Percentiles rank a stretch among this genome's conserved stretches.
These are phyloP conservation scores for Tryphoninae sp. DNA, from an alignment of 2,888 invertebrate species.

Conservation along the genomic window DNA sequence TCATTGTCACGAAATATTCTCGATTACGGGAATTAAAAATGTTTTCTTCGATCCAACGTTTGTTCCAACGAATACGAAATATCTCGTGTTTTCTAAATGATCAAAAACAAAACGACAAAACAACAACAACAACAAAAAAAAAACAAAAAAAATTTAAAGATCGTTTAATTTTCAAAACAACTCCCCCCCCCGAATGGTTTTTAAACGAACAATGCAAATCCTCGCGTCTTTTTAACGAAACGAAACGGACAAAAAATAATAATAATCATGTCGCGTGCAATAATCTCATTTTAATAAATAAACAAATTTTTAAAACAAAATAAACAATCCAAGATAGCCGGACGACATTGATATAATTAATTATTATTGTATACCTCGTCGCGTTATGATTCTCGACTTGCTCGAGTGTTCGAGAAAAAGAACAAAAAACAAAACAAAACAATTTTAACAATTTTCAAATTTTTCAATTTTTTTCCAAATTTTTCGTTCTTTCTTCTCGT, in stretches of 20 bases:
- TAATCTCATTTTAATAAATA: slow-evolving; percentile 19
- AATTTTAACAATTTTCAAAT: background rate
- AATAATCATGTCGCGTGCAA: slow-evolving; percentile 9
- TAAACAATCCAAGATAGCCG: background rate
- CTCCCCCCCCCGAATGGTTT: background rate
- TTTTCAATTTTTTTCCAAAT: background rate
- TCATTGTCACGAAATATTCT: slow-evolving; percentile 1
- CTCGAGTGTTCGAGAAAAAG: slow-evolving; percentile 34
- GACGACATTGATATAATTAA: slow-evolving; percentile 3
- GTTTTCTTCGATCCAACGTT: no score
- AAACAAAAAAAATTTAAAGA: background rate
- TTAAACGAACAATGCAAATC: background rate
- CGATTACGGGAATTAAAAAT: background rate
- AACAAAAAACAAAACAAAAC: background rate
- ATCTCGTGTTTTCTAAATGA: background rate
- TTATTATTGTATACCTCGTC: slow-evolving; percentile 12
- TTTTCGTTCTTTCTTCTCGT: background rate
- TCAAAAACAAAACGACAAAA: background rate
- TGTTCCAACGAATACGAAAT: no score
- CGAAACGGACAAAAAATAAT: background rate
- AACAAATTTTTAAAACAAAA: no score
- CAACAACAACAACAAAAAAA: no score
- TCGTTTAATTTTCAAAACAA: background rate
- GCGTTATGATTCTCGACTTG: slow-evolving; percentile 5
- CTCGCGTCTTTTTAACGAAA: slow-evolving; percentile 14